Evolutionary conservation across 2,888 invertebrate species (phyloP).

Genomic region (Hyalella azteca): DNA sequence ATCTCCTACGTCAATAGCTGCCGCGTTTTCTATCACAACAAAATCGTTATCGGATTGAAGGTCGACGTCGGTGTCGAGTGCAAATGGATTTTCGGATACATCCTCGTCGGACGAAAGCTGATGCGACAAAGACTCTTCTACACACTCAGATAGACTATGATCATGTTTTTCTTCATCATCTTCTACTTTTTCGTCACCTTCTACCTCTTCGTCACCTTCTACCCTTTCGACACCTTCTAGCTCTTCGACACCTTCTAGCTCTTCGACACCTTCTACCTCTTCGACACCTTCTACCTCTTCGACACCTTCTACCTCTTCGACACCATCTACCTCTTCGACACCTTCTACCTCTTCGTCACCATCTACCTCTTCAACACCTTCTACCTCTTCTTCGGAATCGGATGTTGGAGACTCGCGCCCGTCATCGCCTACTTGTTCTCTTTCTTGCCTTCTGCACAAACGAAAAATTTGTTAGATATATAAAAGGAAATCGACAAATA

Average conservation of each 20-base stretch:
- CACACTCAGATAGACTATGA: neutral
- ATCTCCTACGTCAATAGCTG: neutral
- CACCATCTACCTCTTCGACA: neutral
- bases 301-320: no score
- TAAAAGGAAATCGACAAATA: no score
- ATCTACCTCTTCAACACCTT: neutral
- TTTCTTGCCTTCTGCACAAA: slow-evolving; percentile 24
- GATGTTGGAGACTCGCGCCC: neutral
- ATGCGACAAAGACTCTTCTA: neutral
- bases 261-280: neutral
- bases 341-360: neutral
- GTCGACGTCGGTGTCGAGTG: no score
- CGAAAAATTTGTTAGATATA: neutral
- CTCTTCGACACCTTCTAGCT: neutral
- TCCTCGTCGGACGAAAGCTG: no score
- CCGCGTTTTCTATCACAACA: neutral
- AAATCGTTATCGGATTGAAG: no score
- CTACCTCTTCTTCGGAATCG: neutral
- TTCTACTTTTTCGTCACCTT: neutral
- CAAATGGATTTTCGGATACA: no score
- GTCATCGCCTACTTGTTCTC: slow-evolving; percentile 3
- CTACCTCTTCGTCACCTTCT: neutral
- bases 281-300: no score
- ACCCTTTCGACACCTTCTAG: neutral
- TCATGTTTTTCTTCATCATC: neutral